Base-by-base conservation (phyloP, 2,888 invertebrate species). In the Physocephala rufipes region DNA sequence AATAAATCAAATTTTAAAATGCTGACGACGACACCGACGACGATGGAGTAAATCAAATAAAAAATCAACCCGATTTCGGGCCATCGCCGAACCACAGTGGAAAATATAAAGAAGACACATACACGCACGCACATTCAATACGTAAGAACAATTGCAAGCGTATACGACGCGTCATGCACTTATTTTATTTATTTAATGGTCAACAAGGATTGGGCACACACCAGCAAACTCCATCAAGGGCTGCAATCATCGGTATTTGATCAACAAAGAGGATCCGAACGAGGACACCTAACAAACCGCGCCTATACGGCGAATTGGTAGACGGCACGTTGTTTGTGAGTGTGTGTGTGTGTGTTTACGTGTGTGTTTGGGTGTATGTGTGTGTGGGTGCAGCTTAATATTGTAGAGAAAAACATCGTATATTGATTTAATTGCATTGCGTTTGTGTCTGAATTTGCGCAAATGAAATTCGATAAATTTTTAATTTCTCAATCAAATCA, bases 401-500 rank as follows among this genome's bases (percentile, higher is more conserved):
- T 55, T 24, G 21, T 24, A 21, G 36, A 36, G 36, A 36, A 36
- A 36, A 7, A 36, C 36, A 21, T 58, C 15, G 47, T 26, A 28
- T 24, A 58, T 47, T 45, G 47, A 67, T 61, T 61, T 68, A 68
- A 68, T 68, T 68, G 68, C 24, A 51, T 24, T 62, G 68, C 59
- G 36, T 9, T 4, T 36, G n/a, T 36, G 68, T 61, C 61, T 68
- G 66, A 47, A 64, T 49, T 59, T 63, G 68, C 64, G 73, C 74
- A 74, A 74, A 74, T 76, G 76, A 72, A 76, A 70, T 73, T 66
- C 62, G 74, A 77, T 79, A 74, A 78, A 79, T 77, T 78, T 78
- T 79, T 78, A 79, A 79, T 79, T 78, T 76, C 77, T 70, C 79
- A 78, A 79, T 79, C 78, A 77, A 77, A 76, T 78, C 77, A 74